Base-by-base conservation (phyloP, 1,140 invertebrate genomes). In the Battus philenor region DNA sequence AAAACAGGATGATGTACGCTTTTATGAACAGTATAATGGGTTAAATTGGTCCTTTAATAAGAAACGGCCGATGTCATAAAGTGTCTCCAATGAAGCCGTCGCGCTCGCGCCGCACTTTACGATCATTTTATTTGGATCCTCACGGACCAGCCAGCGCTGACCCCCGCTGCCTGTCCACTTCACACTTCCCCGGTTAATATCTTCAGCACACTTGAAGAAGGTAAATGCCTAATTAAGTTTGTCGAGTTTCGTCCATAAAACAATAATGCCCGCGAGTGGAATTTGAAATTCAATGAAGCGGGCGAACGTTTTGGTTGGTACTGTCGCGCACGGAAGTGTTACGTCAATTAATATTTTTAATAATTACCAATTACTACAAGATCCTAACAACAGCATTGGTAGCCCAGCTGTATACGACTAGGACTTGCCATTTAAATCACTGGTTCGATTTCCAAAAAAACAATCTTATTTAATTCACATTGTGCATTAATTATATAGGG, bases 1-100 rank as follows among this genome's bases (percentile, higher is more conserved):
- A 77, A 69, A 80, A 79, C 76, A 79, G 65, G 68, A 80, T 68
- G 68, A 74, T 72, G 65, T 65, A 69, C 74, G 63, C 61, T 78
- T 77, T 78, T 80, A 77, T 73, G 74, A 71, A 70, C 66, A 62
- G 60, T 64, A 65, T 77, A 82, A 80, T 80, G 76, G 72, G 67
- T 80, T 83, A 73, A 83, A 83, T 83, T 80, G 76, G 70, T 78
- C 68, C 71, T 76, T 83, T 79, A 80, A 80, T 78, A 79, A 76
- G 71, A 63, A 66, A 57, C 68, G 71, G 56, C 53, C 65, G 61
- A 59, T 64, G 70, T 69, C 60, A 69, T 74, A 75, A 74, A 75
- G 56, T 58, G 50, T 59, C 38, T 60, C 56, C 45, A 67, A 62
- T 72, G 63, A 66, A 68, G 59, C 68, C 68, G 68, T 71, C 65